These are phyloP conservation scores for Siniperca scherzeri DNA, from an alignment of 2,797 vertebrate species.

Conservation along the genomic window DNA sequence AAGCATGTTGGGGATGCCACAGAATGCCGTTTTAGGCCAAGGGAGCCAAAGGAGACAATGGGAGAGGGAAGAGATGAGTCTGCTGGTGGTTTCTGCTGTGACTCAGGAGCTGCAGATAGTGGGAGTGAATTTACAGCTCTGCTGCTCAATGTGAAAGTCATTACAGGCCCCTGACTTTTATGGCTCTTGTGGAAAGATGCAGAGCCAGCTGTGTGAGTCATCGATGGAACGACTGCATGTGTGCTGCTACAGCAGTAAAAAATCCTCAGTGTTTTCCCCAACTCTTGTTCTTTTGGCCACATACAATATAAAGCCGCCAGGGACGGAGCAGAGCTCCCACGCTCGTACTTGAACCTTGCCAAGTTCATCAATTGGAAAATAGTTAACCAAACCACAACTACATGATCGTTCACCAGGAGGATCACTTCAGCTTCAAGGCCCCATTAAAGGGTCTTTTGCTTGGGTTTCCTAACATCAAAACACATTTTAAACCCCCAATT, in stretches of 20 bases:
- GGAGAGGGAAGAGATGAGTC: slow-evolving; percentile 30
- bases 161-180: slow-evolving; percentile 74
- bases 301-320: slow-evolving; percentile 34
- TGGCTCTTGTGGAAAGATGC: slow-evolving; percentile 75
- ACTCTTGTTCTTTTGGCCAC: slow-evolving; percentile 61
- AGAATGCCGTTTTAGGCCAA: slow-evolving; percentile 8
- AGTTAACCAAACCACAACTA: slow-evolving; percentile 48
- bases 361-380: slow-evolving; percentile 62
- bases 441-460: slow-evolving; percentile 26
- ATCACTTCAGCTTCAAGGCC: slow-evolving; percentile 18
- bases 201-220: slow-evolving; percentile 80
- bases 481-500: slow-evolving; percentile 41
- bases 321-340: slow-evolving; percentile 55
- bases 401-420: slow-evolving; percentile 24
- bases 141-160: slow-evolving; percentile 78
- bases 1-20: slow-evolving; percentile 20
- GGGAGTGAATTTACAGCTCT: slow-evolving; percentile 54
- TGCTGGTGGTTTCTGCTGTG: slow-evolving; percentile 53
- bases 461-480: slow-evolving; percentile 48
- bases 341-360: slow-evolving; percentile 36
- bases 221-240: slow-evolving; percentile 50
- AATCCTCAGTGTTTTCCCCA: slow-evolving; percentile 28
- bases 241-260: slow-evolving; percentile 63
- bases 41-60: slow-evolving; percentile 20
- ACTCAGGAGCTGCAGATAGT: slow-evolving; percentile 57